Conservation (phyloP, 2,888 invertebrate genomes). For the Nomada lathburiana region DNA sequence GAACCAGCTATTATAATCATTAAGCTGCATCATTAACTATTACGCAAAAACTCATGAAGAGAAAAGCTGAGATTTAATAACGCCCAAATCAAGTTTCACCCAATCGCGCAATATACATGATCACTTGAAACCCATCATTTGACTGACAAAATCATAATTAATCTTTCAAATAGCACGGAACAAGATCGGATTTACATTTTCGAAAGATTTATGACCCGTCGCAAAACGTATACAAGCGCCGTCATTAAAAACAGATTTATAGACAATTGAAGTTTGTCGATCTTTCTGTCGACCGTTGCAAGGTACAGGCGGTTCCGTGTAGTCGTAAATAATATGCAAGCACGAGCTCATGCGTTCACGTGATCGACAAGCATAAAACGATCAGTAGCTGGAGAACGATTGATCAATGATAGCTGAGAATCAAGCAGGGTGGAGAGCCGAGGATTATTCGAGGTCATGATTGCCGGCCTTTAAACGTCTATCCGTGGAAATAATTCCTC, state of each 20-base stretch:
- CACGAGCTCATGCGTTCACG: slow-evolving; percentile 54
- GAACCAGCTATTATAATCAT: no score
- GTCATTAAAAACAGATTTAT: slow-evolving; percentile 38
- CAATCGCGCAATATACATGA: no score
- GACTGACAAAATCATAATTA: not conserved
- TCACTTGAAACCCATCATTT: not conserved
- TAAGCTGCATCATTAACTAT: no score
- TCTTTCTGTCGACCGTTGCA: slow-evolving; percentile 33
- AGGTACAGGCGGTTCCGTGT: slow-evolving; percentile 16
- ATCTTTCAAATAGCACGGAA: not conserved
- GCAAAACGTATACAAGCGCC: not conserved
- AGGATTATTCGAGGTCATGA: slow-evolving; percentile 67
- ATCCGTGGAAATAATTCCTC: slow-evolving; percentile 49
- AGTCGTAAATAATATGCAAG: slow-evolving; percentile 54
- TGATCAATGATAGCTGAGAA: slow-evolving; percentile 73
- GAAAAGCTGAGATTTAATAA: no score
- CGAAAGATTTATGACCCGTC: slow-evolving; percentile 9
- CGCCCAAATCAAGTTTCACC: no score
- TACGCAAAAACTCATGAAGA: no score
- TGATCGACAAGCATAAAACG: slow-evolving; percentile 73
- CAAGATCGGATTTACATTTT: not conserved
- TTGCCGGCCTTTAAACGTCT: slow-evolving; percentile 55
- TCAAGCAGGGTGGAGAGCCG: slow-evolving; percentile 60
- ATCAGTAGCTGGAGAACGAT: slow-evolving; percentile 65
- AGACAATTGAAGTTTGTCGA: slow-evolving; percentile 22